These are phyloP conservation scores for Plecotus auritus DNA, from an alignment of 2,113 vertebrate genomes.

Conservation along the genomic window DNA sequence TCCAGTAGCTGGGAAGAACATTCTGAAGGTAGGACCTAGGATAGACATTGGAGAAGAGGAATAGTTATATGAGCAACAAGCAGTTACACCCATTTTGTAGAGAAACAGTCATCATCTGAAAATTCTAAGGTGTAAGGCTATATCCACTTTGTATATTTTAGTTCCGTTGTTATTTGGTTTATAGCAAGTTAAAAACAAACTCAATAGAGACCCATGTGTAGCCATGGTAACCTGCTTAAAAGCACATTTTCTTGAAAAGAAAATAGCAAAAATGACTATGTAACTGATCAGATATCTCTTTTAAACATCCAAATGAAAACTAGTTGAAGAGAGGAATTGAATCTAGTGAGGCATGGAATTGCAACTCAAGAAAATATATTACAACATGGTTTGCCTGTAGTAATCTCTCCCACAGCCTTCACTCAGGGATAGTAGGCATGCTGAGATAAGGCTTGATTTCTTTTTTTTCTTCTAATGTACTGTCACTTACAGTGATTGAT, in stretches of 20 bases:
- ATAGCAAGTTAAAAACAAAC: neutral
- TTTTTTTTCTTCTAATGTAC: neutral
- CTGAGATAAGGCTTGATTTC: neutral
- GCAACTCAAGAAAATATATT: neutral
- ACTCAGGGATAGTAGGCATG: neutral
- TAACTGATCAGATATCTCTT: neutral
- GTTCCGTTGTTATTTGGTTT: neutral
- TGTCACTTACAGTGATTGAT: neutral
- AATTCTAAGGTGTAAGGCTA: neutral
- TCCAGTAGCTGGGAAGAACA: neutral
- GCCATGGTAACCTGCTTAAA: neutral
- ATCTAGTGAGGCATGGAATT: neutral
- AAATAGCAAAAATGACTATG: neutral
- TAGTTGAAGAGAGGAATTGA: slow-evolving; percentile 10
- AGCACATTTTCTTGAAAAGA: neutral
- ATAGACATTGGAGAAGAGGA: neutral
- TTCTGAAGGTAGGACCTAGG: neutral
- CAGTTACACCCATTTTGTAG: neutral
- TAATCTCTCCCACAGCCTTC: neutral
- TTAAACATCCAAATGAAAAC: neutral
- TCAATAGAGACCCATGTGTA: neutral
- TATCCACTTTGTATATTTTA: neutral
- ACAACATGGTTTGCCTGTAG: neutral
- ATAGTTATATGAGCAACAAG: neutral
- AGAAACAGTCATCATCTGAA: neutral